Percentiles rank a stretch among this genome's conserved stretches.
Conservation (phyloP, 1,140 invertebrate genomes). For the Hirudo medicinalis region DNA sequence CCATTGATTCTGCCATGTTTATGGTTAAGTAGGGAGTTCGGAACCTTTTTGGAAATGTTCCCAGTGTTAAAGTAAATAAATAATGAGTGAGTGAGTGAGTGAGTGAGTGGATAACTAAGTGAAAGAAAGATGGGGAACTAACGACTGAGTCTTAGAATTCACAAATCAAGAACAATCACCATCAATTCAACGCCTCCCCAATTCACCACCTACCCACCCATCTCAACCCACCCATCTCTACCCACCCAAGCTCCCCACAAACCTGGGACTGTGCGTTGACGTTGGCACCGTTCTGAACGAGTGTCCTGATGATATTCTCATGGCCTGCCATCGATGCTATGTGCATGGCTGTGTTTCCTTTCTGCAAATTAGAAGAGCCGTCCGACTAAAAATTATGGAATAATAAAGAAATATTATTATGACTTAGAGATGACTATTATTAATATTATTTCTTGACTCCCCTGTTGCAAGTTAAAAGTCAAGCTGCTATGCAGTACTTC, state of each 20-base stretch:
- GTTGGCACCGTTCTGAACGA: constrained; percentile 63
- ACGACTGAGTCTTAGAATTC: no score
- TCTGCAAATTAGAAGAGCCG: background rate
- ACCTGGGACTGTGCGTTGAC: constrained; percentile 20
- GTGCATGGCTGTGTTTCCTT: constrained; percentile 67
- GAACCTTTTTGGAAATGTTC: no score
- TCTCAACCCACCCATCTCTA: background rate
- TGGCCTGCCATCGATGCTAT: constrained; percentile 86
- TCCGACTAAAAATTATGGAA: no score
- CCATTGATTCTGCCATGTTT: no score
- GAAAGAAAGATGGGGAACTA: background rate
- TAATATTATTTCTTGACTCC: no score
- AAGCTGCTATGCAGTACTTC: no score
- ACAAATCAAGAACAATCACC: background rate
- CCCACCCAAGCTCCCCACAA: background rate
- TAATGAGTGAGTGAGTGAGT: constrained; percentile 4
- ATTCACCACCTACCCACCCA: background rate
- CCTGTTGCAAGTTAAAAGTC: no score
- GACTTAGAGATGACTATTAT: no score
- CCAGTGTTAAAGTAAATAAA: no score
- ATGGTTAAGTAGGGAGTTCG: no score
- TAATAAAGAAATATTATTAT: no score
- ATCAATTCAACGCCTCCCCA: background rate
- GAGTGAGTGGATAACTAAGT: background rate
- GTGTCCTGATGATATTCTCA: constrained; percentile 82